These are phyloP conservation scores for Agonopterix subpropinquella DNA, from an alignment of 2,888 invertebrate genomes.

Conservation along the genomic window DNA sequence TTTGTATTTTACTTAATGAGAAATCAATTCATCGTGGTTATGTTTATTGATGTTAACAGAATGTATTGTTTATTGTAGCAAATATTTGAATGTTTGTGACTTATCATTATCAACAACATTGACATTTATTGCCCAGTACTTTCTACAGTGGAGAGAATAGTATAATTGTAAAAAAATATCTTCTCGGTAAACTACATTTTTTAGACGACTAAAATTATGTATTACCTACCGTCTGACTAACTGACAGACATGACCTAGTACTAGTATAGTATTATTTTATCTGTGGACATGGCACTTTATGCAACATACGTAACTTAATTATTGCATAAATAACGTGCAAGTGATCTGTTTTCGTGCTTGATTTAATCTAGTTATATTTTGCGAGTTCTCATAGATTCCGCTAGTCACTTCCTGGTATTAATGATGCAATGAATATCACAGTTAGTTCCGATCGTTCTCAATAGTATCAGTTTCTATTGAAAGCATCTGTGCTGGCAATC, in stretches of 20 bases:
- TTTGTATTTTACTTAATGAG: not conserved
- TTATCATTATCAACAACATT: too few species aligned
- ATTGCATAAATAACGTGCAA: slow-evolving; percentile 23
- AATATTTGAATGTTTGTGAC: not conserved
- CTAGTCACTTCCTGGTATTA: slow-evolving; percentile 24
- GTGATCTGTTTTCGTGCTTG: slow-evolving; percentile 32
- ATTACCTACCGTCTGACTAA: too few species aligned
- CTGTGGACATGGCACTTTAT: too few species aligned
- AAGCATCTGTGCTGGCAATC: slow-evolving; percentile 28
- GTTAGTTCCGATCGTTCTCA: slow-evolving; percentile 25
- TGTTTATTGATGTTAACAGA: not conserved
- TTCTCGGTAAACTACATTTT: too few species aligned
- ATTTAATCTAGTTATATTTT: slow-evolving; percentile 21
- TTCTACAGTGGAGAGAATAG: too few species aligned
- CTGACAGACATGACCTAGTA: too few species aligned
- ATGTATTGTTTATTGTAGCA: not conserved
- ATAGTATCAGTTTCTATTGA: slow-evolving; percentile 32
- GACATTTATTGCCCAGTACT: too few species aligned
- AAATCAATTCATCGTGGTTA: not conserved
- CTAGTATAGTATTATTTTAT: too few species aligned
- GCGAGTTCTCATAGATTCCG: slow-evolving; percentile 2
- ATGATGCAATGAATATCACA: slow-evolving; percentile 23
- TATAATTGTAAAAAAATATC: too few species aligned
- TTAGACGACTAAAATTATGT: too few species aligned
- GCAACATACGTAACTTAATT: slow-evolving; percentile 3